Evolutionary conservation across 1,140 invertebrate genomes (phyloP), one percentile per base, ranked within the genome.

Genomic region (Leptopilina clavipes): DNA sequence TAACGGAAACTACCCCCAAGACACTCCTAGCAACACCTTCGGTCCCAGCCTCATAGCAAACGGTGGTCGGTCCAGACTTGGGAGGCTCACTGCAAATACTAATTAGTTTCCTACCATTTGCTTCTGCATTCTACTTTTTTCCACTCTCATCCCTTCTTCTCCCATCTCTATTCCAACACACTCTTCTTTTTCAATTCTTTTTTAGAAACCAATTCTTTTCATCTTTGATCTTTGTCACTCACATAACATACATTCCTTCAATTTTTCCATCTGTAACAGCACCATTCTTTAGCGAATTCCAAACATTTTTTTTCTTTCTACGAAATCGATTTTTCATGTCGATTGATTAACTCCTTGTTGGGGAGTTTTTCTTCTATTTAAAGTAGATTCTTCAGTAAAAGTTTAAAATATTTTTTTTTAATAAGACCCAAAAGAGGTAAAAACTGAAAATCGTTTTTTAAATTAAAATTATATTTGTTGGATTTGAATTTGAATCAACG

Each of bases 1-100:
- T 86, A 86, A 82, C 76, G 79, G 75, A 71, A 86, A 85, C 80
- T 84, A 81, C 83, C 80, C 84, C 82, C 84, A 83, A 85, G 85
- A 84, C 83, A 82, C 74, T 81, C 59, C 77, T 81, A 54, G 82
- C 78, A 81, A 82, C 81, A 79, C 78, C 85, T 84, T 83, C 70
- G 45, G 76, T 31, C 37, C 48, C 72, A 52, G 76, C 8, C 37
- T 75, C 45, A 52, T 17, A 6, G 22, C n/a, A 73, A 25, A n/a
- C 1, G 44, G 44, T 19, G 18, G 52, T 5, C 9, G 37, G 54
- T 40, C 25, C 52, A 71, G 54, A 48, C 56, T 74, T 59, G 56
- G 31, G 37, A 73, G 37, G 76, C 54, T 70, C 22, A 82, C 79
- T 37, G 54, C 77, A 79, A 81, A 86, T 84, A 84, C 83, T 84